These are phyloP conservation scores for Hecatera dysodea DNA, from an alignment of 2,888 invertebrate genomes.

Conservation along the genomic window DNA sequence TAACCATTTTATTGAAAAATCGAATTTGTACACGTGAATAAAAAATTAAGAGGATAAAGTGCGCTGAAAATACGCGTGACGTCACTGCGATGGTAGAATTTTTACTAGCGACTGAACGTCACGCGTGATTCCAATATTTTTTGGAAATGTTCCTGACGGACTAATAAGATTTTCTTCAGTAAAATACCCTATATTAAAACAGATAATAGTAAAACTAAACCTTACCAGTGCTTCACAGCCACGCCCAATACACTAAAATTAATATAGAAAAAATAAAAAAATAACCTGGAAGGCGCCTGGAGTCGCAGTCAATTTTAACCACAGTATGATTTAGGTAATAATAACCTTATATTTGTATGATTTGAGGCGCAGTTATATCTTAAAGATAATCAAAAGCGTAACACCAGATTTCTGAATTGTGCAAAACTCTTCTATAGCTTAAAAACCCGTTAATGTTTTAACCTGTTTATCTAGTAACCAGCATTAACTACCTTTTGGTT, in stretches of 20 bases:
- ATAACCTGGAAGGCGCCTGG: neutral
- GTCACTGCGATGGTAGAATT: too few relatives aligned
- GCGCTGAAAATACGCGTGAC: too few relatives aligned
- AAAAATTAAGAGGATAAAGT: too few relatives aligned
- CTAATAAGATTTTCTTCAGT: too few relatives aligned
- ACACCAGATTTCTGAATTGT: neutral
- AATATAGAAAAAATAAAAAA: neutral
- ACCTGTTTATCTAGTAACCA: neutral
- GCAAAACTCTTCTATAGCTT: neutral
- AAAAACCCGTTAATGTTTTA: neutral
- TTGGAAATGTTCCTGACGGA: too few relatives aligned
- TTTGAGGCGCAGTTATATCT: neutral
- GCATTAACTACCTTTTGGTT: neutral
- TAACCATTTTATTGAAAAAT: too few relatives aligned
- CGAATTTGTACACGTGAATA: too few relatives aligned
- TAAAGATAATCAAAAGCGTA: neutral
- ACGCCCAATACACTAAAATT: slow-evolving; percentile 58
- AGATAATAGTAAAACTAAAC: slow-evolving; percentile 14
- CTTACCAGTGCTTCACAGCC: slow-evolving; percentile 64
- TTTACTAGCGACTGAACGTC: too few relatives aligned
- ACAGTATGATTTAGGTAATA: too few relatives aligned
- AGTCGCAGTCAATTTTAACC: neutral
- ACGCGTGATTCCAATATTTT: too few relatives aligned
- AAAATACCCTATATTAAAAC: too few relatives aligned
- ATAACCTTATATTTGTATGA: neutral